Base-by-base conservation (phyloP, 2,113 vertebrate genomes). In the Dromaius novaehollandiae region DNA sequence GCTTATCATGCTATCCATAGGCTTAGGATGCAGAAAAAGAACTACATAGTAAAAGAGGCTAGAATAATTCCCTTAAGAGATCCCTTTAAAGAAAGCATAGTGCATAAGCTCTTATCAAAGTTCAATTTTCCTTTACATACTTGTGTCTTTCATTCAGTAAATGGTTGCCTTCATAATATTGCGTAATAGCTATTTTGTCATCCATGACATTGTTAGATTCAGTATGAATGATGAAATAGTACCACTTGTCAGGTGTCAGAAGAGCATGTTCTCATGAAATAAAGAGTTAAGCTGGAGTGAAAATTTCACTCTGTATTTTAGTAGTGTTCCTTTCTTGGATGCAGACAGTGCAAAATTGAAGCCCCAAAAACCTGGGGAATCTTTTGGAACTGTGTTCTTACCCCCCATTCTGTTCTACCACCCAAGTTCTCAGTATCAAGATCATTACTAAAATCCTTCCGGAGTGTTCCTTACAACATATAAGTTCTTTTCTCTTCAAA, bases 61-160 rank as follows among this genome's bases (percentile, higher is more conserved):
- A 95, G 76, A 96, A 24, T 93, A 96, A 96, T 97, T 96, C 93
- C 96, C 97, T 96, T 96, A 97, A 97, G 96, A 97, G 94, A 97
- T 96, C 96, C 95, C 94, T 90, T 95, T 87, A 86, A 91, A 95
- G 89, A 95, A 94, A 90, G 91, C 92, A 86, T 92, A 95, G 90
- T 96, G 96, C 97, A 96, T 80, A 93, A 96, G 86, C 91, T 93
- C 38, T 9, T 89, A 40, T 73, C 69, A 9, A 93, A 96, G 90
- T 80, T 48, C 91, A 69, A 15, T 83, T 82, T 90, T 91, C 64
- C 81, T 83, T 68, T 76, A 46, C 90, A 87, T 63, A 70, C 56
- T 89, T 17, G 28, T 36, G 50, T 87, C 94, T 90, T 71, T 56
- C 86, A 78, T 32, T 93, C 90, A 86, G 40, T 44, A 78, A 77